phyloP scores from a whole-genome alignment of 2,888 invertebrate genomes.

The Athripsodes cinereus region DNA sequence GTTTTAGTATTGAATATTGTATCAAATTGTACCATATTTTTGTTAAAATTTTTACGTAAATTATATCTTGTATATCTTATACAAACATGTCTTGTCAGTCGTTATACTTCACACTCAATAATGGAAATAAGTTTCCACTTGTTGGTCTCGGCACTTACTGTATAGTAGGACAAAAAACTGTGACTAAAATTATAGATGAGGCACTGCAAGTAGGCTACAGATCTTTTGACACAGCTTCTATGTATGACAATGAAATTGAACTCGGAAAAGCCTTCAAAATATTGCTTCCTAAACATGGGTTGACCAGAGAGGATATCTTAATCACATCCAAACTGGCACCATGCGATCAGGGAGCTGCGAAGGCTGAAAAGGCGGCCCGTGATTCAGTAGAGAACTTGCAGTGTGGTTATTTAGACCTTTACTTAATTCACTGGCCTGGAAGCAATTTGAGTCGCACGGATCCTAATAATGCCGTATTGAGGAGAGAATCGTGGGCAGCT shows the following conservation, averaged over 20 bases:
- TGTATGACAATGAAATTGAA: slow-evolving; percentile 68
- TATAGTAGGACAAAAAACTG: slow-evolving; percentile 44
- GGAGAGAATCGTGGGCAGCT: slow-evolving; percentile 62
- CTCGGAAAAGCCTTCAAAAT: slow-evolving; percentile 59
- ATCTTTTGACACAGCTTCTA: slow-evolving; percentile 71
- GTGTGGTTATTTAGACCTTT: slow-evolving; percentile 67
- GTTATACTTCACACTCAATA: slow-evolving; percentile 18
- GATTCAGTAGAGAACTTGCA: slow-evolving; percentile 59
- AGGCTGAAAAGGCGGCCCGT: slow-evolving; percentile 47
- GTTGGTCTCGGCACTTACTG: slow-evolving; percentile 58
- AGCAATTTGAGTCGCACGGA: slow-evolving; percentile 48
- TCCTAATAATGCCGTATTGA: slow-evolving; percentile 45
- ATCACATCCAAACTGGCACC: slow-evolving; percentile 71
- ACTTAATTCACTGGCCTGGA: slow-evolving; percentile 80
- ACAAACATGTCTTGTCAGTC: slow-evolving; percentile 6
- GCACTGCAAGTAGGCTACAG: slow-evolving; percentile 64
- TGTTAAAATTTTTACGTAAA: too few species aligned
- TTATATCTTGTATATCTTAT: not conserved
- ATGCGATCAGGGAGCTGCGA: slow-evolving; percentile 50
- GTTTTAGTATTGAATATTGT: too few species aligned
- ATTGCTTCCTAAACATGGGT: slow-evolving; percentile 60
- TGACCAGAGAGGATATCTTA: slow-evolving; percentile 67
- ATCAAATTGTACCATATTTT: too few species aligned
- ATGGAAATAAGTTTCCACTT: slow-evolving; percentile 22
- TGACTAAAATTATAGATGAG: slow-evolving; percentile 47